Base-by-base conservation (phyloP, 2,888 invertebrate genomes). In the Eueremaeus valkanovi region DNA sequence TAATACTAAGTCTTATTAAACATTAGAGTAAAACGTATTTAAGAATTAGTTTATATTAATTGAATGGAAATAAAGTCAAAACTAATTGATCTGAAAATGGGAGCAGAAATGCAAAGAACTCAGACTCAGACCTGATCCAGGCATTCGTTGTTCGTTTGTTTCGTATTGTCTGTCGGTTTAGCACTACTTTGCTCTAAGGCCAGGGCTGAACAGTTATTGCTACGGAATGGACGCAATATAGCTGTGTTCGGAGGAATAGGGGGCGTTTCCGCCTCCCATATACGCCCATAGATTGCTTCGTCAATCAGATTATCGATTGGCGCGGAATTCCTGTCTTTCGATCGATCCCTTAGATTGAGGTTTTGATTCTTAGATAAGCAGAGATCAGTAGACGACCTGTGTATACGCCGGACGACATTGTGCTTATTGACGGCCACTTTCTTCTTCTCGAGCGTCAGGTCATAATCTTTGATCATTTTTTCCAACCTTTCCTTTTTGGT, bases 401-500 rank as follows among this genome's bases (percentile, higher is more conserved):
- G 68, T 2, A 68, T 68, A 40, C 68, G 68, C 1, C 68, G 36
- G 68, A 68, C 40, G 1, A 36, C 68, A 24, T 68, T 68, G 16
- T 36, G 68, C 36, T 27, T 58, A 58, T 24, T 68, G 8, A 75
- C 75, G 6, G 55, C 49, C 1, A 55, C 51, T 72, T 72, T 75
- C n/a, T 72, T 75, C 58, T 75, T 75, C 27, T 75, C 75, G 45
- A 75, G 49, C 3, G 75, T 72, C 0, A 72, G 18, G 40, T 75
- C 75, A 75, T 75, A 75, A 11, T 75, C 75, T 70, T 72, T 70
- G 21, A 75, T 72, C 75, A 75, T 75, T 66, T 76, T 76, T 13
- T 75, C 74, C 40, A 75, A 42, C 29, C 21, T 58, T 70, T 76
- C 75, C 72, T 75, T 76, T 36, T 76, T 74, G 11, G 63, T n/a